phyloP scores from a whole-genome alignment of 1,140 invertebrate genomes.

The Rhyacophila brunnea region DNA sequence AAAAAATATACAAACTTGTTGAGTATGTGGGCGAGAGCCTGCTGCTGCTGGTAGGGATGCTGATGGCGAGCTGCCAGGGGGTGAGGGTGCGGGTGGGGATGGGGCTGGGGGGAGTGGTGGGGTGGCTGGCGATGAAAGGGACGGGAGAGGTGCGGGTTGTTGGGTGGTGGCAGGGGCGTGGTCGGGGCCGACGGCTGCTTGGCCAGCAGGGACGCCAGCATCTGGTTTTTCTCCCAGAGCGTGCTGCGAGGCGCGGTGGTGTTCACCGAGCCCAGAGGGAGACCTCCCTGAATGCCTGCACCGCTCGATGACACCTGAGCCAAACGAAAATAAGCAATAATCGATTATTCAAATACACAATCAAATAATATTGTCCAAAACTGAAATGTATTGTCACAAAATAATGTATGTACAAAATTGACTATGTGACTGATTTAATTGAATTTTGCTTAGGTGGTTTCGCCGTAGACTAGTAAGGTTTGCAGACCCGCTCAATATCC shows the following conservation, averaged over 20 bases:
- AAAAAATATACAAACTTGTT: conserved; percentile 38
- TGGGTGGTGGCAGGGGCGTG: conserved; percentile 45
- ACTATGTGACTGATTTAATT: too few species aligned
- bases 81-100: conserved; percentile 41
- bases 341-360: too few species aligned
- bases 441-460: too few species aligned
- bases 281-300: conserved; percentile 27
- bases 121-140: conserved; percentile 35
- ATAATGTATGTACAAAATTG: too few species aligned
- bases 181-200: conserved; percentile 73
- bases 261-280: conserved; percentile 20
- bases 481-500: too few species aligned
- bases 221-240: conserved; percentile 80
- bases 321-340: neutral
- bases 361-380: too few species aligned
- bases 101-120: conserved; percentile 38
- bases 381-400: too few species aligned
- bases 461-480: too few species aligned
- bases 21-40: conserved; percentile 45
- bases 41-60: conserved; percentile 36
- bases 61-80: conserved; percentile 32
- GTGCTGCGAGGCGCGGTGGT: conserved; percentile 60
- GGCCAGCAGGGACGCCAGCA: conserved; percentile 80
- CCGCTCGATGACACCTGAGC: conserved; percentile 51
- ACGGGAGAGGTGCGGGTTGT: conserved; percentile 40